A percentile compares a stretch with the other conserved stretches of the same genome.
phyloP scores from a whole-genome alignment of 2,888 invertebrate genomes.

The Villa cingulata region DNA sequence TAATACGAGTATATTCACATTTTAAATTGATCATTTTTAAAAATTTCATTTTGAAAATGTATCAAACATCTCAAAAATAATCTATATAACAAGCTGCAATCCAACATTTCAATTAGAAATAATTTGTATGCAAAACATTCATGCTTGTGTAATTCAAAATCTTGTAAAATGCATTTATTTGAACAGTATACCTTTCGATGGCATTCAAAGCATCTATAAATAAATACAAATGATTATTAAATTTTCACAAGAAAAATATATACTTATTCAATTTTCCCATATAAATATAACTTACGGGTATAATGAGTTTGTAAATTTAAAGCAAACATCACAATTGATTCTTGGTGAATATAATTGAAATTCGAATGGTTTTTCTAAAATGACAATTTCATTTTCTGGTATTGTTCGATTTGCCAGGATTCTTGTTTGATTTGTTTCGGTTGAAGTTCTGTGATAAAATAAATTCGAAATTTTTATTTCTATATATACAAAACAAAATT shows the following conservation, averaged over 20 bases:
- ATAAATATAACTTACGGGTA: too few relatives aligned
- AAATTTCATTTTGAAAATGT: constrained; percentile 1
- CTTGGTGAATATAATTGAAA: neutral
- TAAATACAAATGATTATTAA: neutral
- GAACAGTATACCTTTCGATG: constrained; percentile 5
- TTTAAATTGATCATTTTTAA: neutral
- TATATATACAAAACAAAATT: too few relatives aligned
- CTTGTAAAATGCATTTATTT: neutral
- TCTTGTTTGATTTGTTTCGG: neutral
- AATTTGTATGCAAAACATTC: constrained; percentile 6
- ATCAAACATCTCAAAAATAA: constrained; percentile 1
- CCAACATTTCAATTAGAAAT: neutral
- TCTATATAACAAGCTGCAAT: constrained; percentile 1
- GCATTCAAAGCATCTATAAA: constrained; percentile 6
- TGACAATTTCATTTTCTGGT: constrained; percentile 4
- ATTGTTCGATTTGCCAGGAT: constrained; percentile 3
- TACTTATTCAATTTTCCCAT: too few relatives aligned
- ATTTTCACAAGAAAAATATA: too few relatives aligned
- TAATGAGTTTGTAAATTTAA: neutral
- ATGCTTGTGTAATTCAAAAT: constrained; percentile 3
- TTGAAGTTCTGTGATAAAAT: neutral
- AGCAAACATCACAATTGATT: constrained; percentile 5
- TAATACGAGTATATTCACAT: neutral
- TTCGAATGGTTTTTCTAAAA: constrained; percentile 3
- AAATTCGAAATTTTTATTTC: too few relatives aligned